Percentiles rank a stretch among this genome's conserved stretches.
phyloP scores from a whole-genome alignment of 1,140 invertebrate genomes.

The Pentalonia nigronervosa region DNA sequence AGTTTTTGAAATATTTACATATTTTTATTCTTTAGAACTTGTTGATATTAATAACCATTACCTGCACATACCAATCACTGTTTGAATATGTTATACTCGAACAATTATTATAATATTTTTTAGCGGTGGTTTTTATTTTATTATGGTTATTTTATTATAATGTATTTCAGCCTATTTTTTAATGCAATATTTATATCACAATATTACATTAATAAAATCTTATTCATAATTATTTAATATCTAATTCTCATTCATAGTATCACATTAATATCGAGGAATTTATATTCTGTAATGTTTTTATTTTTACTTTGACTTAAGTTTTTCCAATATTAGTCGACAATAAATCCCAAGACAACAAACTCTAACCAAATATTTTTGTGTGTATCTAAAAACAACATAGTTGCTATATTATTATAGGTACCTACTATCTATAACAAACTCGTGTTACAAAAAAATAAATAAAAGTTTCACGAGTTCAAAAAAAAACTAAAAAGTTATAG shows the following conservation, averaged over 20 bases:
- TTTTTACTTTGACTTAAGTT: background rate
- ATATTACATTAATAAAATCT: background rate
- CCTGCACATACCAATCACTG: background rate
- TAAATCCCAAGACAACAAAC: background rate
- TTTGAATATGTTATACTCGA: background rate
- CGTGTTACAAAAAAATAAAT: background rate
- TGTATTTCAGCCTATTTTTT: background rate
- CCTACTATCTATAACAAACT: background rate
- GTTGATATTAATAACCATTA: background rate
- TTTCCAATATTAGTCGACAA: background rate
- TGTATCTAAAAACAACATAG: background rate
- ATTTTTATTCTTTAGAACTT: background rate
- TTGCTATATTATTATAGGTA: background rate
- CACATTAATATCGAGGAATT: too few relatives aligned
- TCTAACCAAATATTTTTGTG: background rate
- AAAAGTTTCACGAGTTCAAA: background rate
- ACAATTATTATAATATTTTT: too few relatives aligned
- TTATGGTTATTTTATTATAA: too few relatives aligned
- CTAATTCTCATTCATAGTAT: too few relatives aligned
- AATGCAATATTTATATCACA: background rate
- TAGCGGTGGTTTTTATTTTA: too few relatives aligned
- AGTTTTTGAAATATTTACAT: background rate
- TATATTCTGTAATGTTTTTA: background rate
- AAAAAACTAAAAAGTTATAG: background rate
- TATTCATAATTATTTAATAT: background rate